phyloP scores from a whole-genome alignment of 1,140 invertebrate species.

The Bursaphelenchus mucronatus region DNA sequence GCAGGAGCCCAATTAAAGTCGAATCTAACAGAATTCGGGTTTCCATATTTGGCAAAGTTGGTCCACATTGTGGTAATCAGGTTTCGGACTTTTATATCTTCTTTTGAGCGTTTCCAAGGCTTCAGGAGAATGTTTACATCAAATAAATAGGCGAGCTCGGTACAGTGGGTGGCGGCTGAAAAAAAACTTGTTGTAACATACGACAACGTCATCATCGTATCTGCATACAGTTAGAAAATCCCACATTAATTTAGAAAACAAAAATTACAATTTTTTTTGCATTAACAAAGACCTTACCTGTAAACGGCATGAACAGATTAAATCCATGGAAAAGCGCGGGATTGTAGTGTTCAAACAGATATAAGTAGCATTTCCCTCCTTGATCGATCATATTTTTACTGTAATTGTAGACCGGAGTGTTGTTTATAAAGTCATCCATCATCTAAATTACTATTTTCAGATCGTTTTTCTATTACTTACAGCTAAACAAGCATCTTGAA shows the following conservation, averaged over 20 bases:
- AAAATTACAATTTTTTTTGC: no score
- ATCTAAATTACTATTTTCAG: conserved; percentile 6
- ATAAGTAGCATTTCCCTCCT: conserved; percentile 12
- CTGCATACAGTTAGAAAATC: no score
- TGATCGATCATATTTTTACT: background rate
- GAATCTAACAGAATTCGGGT: conserved; percentile 1
- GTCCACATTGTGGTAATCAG: conserved; percentile 2
- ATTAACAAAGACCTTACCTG: background rate
- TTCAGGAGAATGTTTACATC: conserved; percentile 8
- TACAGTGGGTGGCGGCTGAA: conserved; percentile 12
- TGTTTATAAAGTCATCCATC: conserved; percentile 14
- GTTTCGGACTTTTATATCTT: conserved; percentile 1
- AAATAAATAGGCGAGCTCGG: conserved; percentile 9
- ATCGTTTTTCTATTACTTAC: conserved; percentile 4
- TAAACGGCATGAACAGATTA: conserved; percentile 11
- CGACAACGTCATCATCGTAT: no score
- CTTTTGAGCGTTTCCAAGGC: conserved; percentile 7
- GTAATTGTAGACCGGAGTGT: background rate
- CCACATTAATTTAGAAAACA: no score
- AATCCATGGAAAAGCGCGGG: conserved; percentile 1
- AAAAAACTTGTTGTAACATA: no score
- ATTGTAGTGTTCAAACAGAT: conserved; percentile 15
- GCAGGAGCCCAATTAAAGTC: conserved; percentile 15
- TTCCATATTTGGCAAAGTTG: conserved; percentile 18
- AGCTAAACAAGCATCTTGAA: background rate